phyloP scores from a whole-genome alignment of 2,113 vertebrate genomes.

The Platichthys flesus region DNA sequence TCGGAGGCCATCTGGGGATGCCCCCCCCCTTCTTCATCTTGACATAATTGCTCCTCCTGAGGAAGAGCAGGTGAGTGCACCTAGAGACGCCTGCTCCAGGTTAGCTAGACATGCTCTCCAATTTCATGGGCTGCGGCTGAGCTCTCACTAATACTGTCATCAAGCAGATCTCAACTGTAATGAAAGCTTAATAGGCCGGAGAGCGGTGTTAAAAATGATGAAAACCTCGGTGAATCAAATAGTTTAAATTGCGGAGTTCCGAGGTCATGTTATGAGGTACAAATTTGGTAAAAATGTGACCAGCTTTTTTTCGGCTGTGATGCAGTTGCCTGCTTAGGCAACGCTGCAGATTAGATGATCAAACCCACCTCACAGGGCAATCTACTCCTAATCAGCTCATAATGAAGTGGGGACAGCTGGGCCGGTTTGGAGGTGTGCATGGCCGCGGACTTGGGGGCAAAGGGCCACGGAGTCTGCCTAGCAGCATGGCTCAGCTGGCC shows the following conservation, averaged over 20 bases:
- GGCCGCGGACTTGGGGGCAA: constrained; percentile 40
- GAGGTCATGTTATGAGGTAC: constrained; percentile 3
- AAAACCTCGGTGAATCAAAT: constrained; percentile 31
- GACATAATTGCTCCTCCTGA: constrained; percentile 87
- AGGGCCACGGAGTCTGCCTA: constrained; percentile 43
- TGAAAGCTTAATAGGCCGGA: constrained; percentile 71
- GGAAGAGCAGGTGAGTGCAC: constrained; percentile 77
- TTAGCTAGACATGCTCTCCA: constrained; percentile 70
- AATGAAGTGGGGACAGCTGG: constrained; percentile 72
- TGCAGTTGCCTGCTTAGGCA: constrained; percentile 14
- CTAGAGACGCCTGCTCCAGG: constrained; percentile 68
- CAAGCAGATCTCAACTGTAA: constrained; percentile 74
- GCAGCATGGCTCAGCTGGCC: constrained; percentile 64
- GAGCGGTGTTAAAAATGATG: constrained; percentile 43
- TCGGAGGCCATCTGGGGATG: constrained; percentile 68
- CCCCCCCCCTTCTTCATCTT: constrained; percentile 63
- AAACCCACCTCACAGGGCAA: constrained; percentile 32
- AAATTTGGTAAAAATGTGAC: constrained; percentile 16
- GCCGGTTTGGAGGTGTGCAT: constrained; percentile 50
- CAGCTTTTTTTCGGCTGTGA: neutral
- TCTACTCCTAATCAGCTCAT: constrained; percentile 59
- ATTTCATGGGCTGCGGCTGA: constrained; percentile 68
- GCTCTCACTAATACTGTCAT: constrained; percentile 76
- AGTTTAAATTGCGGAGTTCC: neutral
- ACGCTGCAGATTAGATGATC: constrained; percentile 8